These are phyloP conservation scores for Papilio elwesi DNA, from an alignment of 2,888 invertebrate species.

Conservation along the genomic window DNA sequence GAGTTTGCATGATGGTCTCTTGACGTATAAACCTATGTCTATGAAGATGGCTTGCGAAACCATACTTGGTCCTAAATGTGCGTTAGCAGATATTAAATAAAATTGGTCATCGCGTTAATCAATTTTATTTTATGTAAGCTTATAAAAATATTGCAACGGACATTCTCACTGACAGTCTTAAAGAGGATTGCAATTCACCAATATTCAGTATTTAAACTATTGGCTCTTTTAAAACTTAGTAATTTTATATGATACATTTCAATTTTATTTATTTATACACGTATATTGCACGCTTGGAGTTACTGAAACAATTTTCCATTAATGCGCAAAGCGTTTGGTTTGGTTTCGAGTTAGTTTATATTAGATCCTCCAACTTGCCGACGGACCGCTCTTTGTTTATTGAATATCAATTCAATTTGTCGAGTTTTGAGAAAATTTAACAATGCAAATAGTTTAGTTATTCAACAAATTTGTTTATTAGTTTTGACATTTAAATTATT, in stretches of 20 bases:
- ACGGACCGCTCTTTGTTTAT: slow-evolving; percentile 19
- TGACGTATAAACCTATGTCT: too few species aligned
- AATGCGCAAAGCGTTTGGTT: slow-evolving; percentile 1
- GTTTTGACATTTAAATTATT: slow-evolving; percentile 7
- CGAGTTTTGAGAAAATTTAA: slow-evolving; percentile 26
- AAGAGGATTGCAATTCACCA: too few species aligned
- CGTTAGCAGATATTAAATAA: too few species aligned
- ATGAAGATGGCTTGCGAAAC: too few species aligned
- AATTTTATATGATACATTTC: background rate
- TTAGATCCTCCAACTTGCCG: background rate
- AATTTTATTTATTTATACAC: background rate
- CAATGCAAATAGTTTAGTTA: slow-evolving; percentile 17
- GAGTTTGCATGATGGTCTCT: too few species aligned
- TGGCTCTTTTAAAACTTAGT: too few species aligned
- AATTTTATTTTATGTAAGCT: too few species aligned
- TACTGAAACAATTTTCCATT: slow-evolving; percentile 28
- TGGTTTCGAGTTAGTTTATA: slow-evolving; percentile 27
- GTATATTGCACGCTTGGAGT: background rate
- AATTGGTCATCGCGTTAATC: too few species aligned
- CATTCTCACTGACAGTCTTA: too few species aligned
- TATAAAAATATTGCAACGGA: too few species aligned
- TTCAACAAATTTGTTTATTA: background rate
- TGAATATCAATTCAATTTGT: slow-evolving; percentile 29
- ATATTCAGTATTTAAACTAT: too few species aligned
- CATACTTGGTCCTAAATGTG: too few species aligned